A percentile compares a stretch with the other conserved stretches of the same genome.
These are phyloP conservation scores for Cheilosia urbana DNA, from an alignment of 2,888 invertebrate species.

Conservation along the genomic window DNA sequence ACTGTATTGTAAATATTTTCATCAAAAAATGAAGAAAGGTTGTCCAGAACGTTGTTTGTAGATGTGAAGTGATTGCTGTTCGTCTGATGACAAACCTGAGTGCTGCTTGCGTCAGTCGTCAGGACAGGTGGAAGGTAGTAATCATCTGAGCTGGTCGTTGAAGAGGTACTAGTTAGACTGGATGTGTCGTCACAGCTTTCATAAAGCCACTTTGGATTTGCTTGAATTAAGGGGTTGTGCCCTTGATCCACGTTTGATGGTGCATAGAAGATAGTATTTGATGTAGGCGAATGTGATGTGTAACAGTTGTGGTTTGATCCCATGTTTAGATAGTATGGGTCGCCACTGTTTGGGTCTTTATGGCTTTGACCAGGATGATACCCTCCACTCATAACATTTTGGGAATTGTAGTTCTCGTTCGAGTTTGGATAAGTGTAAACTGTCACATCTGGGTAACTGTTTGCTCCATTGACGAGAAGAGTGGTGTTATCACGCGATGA, in stretches of 20 bases:
- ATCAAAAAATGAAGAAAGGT: slow-evolving; percentile 60
- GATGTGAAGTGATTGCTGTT: slow-evolving; percentile 29
- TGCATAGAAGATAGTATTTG: slow-evolving; percentile 53
- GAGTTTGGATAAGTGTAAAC: slow-evolving; percentile 46
- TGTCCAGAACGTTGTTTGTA: slow-evolving; percentile 48
- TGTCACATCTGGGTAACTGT: slow-evolving; percentile 35
- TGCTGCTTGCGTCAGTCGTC: slow-evolving; percentile 33
- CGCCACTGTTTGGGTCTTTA: slow-evolving; percentile 23
- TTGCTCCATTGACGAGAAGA: neutral
- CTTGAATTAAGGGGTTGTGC: slow-evolving; percentile 21
- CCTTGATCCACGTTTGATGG: slow-evolving; percentile 29
- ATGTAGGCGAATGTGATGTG: slow-evolving; percentile 26
- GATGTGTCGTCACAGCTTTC: slow-evolving; percentile 83
- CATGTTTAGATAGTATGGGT: slow-evolving; percentile 42
- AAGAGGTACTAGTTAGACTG: slow-evolving; percentile 82
- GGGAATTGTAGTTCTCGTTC: slow-evolving; percentile 54
- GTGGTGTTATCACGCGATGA: slow-evolving; percentile 15
- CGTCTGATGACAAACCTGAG: slow-evolving; percentile 25
- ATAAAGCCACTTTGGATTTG: slow-evolving; percentile 78
- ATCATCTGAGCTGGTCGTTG: slow-evolving; percentile 81
- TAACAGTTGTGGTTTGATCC: slow-evolving; percentile 40
- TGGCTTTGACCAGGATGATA: slow-evolving; percentile 32
- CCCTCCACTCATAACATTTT: slow-evolving; percentile 10
- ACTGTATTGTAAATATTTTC: slow-evolving; percentile 72
- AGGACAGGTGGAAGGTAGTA: slow-evolving; percentile 79